Percentiles rank a stretch among this genome's conserved stretches.
Conservation (phyloP, 2,888 invertebrate species). For the Caenorhabditis macrosperma region DNA sequence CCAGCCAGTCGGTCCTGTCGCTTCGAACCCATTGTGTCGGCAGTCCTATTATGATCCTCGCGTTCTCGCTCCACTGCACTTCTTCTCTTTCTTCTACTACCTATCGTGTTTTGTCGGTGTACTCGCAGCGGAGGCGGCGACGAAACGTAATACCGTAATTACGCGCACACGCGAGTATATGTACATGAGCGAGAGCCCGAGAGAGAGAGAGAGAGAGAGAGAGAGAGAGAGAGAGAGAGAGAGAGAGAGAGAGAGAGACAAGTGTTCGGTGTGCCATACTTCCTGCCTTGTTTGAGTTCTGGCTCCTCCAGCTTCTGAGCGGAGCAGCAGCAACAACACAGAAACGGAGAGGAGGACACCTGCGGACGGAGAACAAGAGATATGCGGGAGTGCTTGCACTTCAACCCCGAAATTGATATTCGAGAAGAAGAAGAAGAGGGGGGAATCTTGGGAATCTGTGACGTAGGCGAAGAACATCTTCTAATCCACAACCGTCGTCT, state of each 20-base stretch:
- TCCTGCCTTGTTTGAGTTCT: conserved; percentile 37
- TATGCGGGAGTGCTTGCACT: conserved; percentile 26
- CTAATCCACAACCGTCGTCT: not conserved
- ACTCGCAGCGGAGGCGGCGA: not conserved
- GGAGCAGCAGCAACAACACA: not conserved
- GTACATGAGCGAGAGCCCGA: not conserved
- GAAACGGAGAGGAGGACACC: conserved; percentile 23
- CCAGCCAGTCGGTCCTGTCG: not conserved
- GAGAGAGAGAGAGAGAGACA: too few species aligned
- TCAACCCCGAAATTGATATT: conserved; percentile 43
- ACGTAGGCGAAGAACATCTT: conserved; percentile 52
- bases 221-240: too few species aligned
- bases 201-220: too few species aligned
- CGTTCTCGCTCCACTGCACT: conserved; percentile 35
- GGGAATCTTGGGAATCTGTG: conserved; percentile 79
- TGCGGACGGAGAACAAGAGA: conserved; percentile 18
- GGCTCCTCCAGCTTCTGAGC: conserved; percentile 3
- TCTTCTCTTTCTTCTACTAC: conserved; percentile 30
- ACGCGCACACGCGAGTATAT: conserved; percentile 2
- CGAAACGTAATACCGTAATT: conserved; percentile 58
- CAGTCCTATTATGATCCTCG: conserved; percentile 22
- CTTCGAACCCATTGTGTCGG: conserved; percentile 12
- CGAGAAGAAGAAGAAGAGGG: conserved; percentile 14
- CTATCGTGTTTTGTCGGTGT: conserved; percentile 20
- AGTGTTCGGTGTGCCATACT: conserved; percentile 52